Evolutionary conservation across 1,140 invertebrate genomes (phyloP), one percentile per base, ranked within the genome.

Genomic region (Calliopsis andreniformis): DNA sequence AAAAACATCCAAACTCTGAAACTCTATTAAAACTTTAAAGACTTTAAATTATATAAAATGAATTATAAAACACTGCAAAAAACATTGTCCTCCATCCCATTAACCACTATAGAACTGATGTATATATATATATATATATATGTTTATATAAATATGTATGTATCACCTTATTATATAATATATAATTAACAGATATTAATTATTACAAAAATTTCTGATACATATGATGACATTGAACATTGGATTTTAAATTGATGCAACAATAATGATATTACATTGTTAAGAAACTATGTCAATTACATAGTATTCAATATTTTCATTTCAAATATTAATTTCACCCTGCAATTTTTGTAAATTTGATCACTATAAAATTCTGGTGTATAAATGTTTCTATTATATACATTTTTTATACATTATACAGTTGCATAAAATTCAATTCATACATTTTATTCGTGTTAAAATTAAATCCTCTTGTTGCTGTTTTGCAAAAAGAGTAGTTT

Each of bases 191-290:
- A 28, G 28, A 56, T 23, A 25, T 25, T 2, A 53, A 18, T n/a
- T 61, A 18, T 45, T 77, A 59, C n/a, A 66, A 59, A 76, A 76
- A 64, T 49, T 28, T 49, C 56, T n/a, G 23, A 55, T 69, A 59
- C 47, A 7, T 66, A 23, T 76, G n/a, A 35, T 53, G 76, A 47
- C 23, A 61, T 76, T 79, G n/a, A 71, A 45, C 42, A 23, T 70
- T 80, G 43, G 35, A 42, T 78, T 28, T 70, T 80, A 49, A 43
- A 42, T 78, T 28, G n/a, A 56, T 51, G 18, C 14, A 58, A 39
- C 42, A 66, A 61, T 10, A 42, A 71, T 78, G 25, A 49, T 55
- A 23, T 43, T 56, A 35, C n/a, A 45, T 30, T n/a, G 25, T 71
- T 66, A 35, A 39, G 23, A 58, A 67, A 64, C 63, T 70, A 59